Percentiles rank a stretch among this genome's conserved stretches.
Evolutionary conservation across 2,797 vertebrate genomes (phyloP).

Genomic region (Tokudaia muenninki): DNA sequence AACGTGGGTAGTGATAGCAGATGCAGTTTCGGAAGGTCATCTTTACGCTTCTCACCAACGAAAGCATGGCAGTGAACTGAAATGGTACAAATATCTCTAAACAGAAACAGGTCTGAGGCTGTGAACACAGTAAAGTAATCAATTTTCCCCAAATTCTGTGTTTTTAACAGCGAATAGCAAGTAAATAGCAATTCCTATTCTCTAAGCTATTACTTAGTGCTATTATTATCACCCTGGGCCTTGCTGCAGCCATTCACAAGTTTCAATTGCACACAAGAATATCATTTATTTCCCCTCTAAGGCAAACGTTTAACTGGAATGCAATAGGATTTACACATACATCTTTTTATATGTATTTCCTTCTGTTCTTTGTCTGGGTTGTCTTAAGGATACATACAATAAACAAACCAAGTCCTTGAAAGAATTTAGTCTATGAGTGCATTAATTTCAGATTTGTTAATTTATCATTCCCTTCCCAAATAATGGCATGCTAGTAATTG

Average conservation of each 20-base stretch:
- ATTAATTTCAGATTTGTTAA: constrained; percentile 64
- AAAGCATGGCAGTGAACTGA: constrained; percentile 45
- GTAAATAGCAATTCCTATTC: constrained; percentile 61
- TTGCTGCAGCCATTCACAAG: constrained; percentile 67
- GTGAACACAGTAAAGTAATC: not conserved
- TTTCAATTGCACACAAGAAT: constrained; percentile 58
- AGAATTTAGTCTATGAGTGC: constrained; percentile 58
- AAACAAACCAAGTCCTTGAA: constrained; percentile 50
- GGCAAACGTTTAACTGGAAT: constrained; percentile 56
- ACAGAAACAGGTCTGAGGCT: constrained; percentile 36
- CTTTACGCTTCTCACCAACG: not conserved
- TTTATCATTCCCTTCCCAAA: constrained; percentile 67
- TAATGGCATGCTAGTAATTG: constrained; percentile 61
- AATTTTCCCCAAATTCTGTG: not conserved
- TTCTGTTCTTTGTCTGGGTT: constrained; percentile 58
- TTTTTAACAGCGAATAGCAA: constrained; percentile 69
- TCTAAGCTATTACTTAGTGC: constrained; percentile 57
- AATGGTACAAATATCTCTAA: constrained; percentile 25
- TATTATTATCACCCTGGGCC: not conserved
- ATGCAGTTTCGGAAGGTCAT: constrained; percentile 36
- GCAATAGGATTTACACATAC: not conserved
- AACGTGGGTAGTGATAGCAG: constrained; percentile 13
- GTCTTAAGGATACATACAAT: constrained; percentile 23
- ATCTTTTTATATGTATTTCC: constrained; percentile 53
- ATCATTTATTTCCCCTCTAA: constrained; percentile 68